Base-by-base conservation (phyloP, 2,888 invertebrate genomes). In the Linnaemya tessellans region DNA sequence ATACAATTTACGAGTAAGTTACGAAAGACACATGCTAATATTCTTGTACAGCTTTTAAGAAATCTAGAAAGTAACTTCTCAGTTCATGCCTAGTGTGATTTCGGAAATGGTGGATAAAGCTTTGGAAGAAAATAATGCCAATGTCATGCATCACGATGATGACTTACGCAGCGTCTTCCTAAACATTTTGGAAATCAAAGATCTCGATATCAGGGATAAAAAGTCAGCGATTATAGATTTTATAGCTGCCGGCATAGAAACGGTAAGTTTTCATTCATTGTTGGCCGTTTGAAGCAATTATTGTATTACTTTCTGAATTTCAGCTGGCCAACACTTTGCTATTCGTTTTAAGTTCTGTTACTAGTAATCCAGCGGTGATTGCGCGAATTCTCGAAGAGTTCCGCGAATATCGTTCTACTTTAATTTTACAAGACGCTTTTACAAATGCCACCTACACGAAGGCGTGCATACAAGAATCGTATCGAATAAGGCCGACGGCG, bases 221-320 rank as follows among this genome's bases (percentile, higher is more conserved):
- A 96, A 96, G 89, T 96, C 97, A 0, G 96, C 96, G 0, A 95
- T 97, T 73, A 96, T 97, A 60, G 97, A 97, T 92, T 97, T 97
- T 89, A 96, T 97, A 88, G 96, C 97, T 9, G 97, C 97, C 46
- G 97, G 97, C 64, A 97, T 97, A 90, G 96, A 97, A 91, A 97
- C 97, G 90, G 96, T 97, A 84, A 87, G 88, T 88, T 41, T 68
- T 1, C 2, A 18, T n/a, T n/a, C 18, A 1, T 10, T 58, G n/a
- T 3, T 11, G 0, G 10, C 3, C n/a, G 9, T 3, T n/a, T 35
- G 15, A n/a, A 35, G 9, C n/a, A 38, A 60, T n/a, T 18, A 15
- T 15, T 25, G 11, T 11, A 20, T 25, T 13, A 22, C 9, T 22
- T 46, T 35, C n/a, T 46, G 22, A 30, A 30, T 87, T 88, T n/a